Conservation (phyloP, 2,797 vertebrate genomes). For the Scarus forsteni region DNA sequence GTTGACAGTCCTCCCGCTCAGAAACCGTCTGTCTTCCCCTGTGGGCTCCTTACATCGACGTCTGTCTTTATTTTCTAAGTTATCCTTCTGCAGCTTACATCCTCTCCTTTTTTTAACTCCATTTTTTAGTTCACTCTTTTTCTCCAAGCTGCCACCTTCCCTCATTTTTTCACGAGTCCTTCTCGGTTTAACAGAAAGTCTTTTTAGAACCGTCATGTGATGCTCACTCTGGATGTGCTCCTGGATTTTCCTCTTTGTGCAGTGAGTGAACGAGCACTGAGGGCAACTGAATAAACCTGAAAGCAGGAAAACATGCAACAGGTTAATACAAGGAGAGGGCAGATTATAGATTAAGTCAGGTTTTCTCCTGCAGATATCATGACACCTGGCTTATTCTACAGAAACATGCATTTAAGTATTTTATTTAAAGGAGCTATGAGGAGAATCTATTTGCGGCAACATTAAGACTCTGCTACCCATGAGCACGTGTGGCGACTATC, state of each 20-base stretch:
- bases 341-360: background rate
- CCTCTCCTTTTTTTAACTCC: constrained; percentile 20
- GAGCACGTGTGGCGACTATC: too few relatives aligned
- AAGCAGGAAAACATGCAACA: constrained; percentile 11
- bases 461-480: too few relatives aligned
- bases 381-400: too few relatives aligned
- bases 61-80: constrained; percentile 49
- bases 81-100: constrained; percentile 37
- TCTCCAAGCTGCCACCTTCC: background rate
- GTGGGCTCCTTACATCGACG: constrained; percentile 17
- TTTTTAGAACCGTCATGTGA: background rate
- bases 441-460: too few relatives aligned
- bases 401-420: too few relatives aligned
- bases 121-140: constrained; percentile 26
- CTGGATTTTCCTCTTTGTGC: constrained; percentile 51
- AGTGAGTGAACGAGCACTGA: constrained; percentile 60
- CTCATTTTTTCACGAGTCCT: constrained; percentile 23
- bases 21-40: constrained; percentile 67
- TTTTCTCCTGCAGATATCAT: background rate
- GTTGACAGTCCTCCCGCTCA: constrained; percentile 46
- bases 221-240: constrained; percentile 64
- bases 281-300: constrained; percentile 66
- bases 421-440: too few relatives aligned
- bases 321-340: background rate
- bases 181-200: constrained; percentile 2